Conservation (phyloP, 2,797 vertebrate genomes). For the Liparis tanakae region DNA sequence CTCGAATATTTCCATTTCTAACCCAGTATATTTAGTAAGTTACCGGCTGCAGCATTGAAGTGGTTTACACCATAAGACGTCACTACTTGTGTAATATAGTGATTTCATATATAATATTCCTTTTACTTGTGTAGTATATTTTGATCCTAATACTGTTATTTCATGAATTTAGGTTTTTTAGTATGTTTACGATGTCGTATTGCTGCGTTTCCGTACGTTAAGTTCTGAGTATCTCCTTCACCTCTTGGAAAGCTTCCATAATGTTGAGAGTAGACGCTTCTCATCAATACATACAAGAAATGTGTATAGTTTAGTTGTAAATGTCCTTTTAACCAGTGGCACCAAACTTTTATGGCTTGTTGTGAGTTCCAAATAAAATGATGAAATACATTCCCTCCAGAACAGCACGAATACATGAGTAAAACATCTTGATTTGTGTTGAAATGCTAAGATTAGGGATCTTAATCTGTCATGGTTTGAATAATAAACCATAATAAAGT, state of each 20-base stretch:
- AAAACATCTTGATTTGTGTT: background rate
- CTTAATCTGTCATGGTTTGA: background rate
- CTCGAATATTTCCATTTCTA: background rate
- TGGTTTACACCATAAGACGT: background rate
- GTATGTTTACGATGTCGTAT: background rate
- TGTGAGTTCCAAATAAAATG: background rate
- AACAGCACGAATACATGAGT: background rate
- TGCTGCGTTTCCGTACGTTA: background rate
- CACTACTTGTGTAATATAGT: background rate
- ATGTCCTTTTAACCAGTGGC: background rate
- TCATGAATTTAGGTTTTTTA: background rate
- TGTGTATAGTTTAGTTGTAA: background rate
- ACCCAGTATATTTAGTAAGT: background rate
- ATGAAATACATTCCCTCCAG: background rate
- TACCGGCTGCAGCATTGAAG: background rate
- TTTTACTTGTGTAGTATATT: background rate
- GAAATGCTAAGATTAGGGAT: background rate
- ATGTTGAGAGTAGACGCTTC: background rate
- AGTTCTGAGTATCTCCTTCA: background rate
- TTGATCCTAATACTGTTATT: background rate
- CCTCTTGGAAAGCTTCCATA: background rate
- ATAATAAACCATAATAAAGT: background rate
- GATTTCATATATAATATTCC: background rate
- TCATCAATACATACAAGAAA: background rate
- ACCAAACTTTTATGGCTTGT: background rate